A percentile compares a stretch with the other conserved stretches of the same genome.
These are phyloP conservation scores for Glaucomys volans DNA, from an alignment of 2,113 vertebrate species.

Conservation along the genomic window DNA sequence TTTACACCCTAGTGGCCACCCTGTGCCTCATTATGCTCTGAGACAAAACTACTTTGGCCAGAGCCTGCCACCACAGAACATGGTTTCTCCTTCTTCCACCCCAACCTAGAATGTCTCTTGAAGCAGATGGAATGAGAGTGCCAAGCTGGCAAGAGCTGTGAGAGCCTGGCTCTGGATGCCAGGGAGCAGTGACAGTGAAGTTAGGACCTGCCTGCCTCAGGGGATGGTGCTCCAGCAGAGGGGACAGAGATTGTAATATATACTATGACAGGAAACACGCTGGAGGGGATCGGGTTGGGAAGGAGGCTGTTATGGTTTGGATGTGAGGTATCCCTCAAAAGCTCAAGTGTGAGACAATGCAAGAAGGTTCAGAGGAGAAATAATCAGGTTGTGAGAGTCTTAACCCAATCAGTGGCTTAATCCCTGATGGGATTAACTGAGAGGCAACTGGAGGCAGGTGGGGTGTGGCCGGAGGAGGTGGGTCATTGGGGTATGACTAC, in stretches of 20 bases:
- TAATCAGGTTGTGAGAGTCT: too few species aligned
- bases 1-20: neutral
- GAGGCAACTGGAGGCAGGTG: too few species aligned
- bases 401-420: too few species aligned
- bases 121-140: neutral
- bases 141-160: neutral
- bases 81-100: neutral
- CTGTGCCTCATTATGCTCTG: neutral
- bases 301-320: too few species aligned
- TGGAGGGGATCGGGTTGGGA: rapidly evolving
- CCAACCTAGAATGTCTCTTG: neutral
- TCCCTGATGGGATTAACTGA: too few species aligned
- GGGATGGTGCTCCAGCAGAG: neutral
- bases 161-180: neutral
- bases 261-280: neutral
- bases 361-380: too few species aligned
- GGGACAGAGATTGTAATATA: neutral
- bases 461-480: too few species aligned
- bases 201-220: neutral
- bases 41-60: neutral
- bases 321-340: too few species aligned
- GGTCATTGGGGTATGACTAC: too few species aligned
- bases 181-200: neutral
- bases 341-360: too few species aligned
- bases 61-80: neutral